Percentiles rank a stretch among this genome's conserved stretches.
phyloP scores from a whole-genome alignment of 2,113 vertebrate genomes.

The Octodon degus region DNA sequence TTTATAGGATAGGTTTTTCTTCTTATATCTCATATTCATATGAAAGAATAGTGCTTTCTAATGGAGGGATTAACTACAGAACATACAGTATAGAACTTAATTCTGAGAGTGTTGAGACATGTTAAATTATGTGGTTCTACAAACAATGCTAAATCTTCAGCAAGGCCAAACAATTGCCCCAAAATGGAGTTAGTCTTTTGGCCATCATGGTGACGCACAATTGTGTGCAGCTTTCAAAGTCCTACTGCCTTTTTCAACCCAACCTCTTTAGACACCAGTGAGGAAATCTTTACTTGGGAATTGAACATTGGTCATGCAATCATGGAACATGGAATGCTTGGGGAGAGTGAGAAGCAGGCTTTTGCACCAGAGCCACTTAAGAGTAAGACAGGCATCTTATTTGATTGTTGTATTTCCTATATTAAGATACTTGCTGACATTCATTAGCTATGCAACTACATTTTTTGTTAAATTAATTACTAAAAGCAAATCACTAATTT shows the following conservation, averaged over 20 bases:
- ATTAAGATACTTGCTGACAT: background rate
- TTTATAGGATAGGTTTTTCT: background rate
- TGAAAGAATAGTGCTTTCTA: background rate
- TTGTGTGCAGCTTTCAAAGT: background rate
- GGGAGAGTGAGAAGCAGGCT: background rate
- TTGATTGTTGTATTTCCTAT: background rate
- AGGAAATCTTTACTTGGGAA: background rate
- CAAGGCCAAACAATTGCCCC: background rate
- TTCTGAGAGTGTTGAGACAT: background rate
- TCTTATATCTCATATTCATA: background rate
- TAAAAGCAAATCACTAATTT: background rate
- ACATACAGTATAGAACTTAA: background rate
- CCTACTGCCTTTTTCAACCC: background rate
- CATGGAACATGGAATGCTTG: background rate
- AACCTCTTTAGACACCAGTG: background rate
- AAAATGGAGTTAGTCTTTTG: background rate
- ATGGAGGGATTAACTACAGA: background rate
- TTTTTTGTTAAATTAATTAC: conserved; percentile 11
- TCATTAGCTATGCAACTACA: background rate
- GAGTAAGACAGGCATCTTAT: background rate
- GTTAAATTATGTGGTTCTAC: background rate
- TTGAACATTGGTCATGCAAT: background rate
- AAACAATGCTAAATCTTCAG: background rate
- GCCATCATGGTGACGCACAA: background rate
- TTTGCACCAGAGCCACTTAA: background rate